Percentiles rank a stretch among this genome's conserved stretches.
phyloP scores from a whole-genome alignment of 2,113 vertebrate species.

The Myocastor coypus region DNA sequence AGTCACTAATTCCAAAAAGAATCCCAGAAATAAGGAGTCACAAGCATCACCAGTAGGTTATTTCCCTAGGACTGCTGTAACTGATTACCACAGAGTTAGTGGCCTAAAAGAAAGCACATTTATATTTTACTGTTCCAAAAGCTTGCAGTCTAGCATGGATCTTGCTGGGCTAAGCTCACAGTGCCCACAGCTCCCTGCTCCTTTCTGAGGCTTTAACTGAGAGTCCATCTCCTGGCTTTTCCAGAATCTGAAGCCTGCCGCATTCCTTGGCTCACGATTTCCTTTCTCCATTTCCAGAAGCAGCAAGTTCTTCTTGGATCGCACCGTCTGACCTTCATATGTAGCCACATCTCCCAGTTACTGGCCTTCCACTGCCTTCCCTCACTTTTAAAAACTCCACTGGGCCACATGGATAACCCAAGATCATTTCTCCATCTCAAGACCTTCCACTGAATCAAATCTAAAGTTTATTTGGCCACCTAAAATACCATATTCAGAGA shows the following conservation, averaged over 20 bases:
- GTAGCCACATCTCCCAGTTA: background rate
- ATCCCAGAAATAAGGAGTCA: conserved; percentile 12
- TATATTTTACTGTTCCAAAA: background rate
- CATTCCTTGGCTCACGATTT: background rate
- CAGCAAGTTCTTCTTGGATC: background rate
- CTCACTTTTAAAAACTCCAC: background rate
- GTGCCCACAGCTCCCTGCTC: background rate
- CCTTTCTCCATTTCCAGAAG: background rate
- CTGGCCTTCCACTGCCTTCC: background rate
- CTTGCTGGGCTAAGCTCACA: background rate
- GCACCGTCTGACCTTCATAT: too few species aligned
- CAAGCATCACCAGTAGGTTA: background rate
- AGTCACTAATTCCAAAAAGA: background rate
- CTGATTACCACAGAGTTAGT: background rate
- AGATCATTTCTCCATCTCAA: background rate
- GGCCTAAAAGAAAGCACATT: background rate
- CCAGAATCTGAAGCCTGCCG: background rate
- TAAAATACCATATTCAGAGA: background rate
- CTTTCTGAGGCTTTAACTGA: background rate
- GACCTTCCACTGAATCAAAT: background rate
- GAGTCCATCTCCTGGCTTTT: background rate
- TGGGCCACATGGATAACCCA: background rate
- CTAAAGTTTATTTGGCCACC: background rate
- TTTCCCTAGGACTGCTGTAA: background rate
- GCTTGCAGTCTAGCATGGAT: background rate